phyloP scores from a whole-genome alignment of 2,888 invertebrate genomes.

The Tetheella fluctuosa region DNA sequence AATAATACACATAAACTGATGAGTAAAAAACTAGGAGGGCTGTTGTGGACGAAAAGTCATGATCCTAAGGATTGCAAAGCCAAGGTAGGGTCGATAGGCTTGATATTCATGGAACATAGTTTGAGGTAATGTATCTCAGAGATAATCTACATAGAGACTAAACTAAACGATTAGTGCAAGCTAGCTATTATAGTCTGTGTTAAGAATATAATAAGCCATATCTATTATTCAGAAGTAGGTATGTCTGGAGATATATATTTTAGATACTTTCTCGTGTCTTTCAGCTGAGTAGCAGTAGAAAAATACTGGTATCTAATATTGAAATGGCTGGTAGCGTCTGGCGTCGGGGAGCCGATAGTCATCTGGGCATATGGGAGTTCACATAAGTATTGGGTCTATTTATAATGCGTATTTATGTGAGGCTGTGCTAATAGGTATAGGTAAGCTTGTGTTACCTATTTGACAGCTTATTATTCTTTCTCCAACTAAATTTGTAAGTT shows the following conservation, averaged over 20 bases:
- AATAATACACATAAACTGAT: no score
- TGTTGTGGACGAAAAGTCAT: no score
- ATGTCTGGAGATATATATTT: not conserved
- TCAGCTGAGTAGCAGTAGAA: not conserved
- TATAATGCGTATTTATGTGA: not conserved
- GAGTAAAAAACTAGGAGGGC: no score
- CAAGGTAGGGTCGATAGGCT: no score
- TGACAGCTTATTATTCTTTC: not conserved
- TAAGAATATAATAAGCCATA: not conserved
- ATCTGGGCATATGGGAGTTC: not conserved
- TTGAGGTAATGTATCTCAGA: no score
- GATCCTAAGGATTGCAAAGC: no score
- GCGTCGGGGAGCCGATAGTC: not conserved
- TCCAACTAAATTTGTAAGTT: no score
- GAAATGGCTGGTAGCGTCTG: not conserved
- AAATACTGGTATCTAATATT: not conserved
- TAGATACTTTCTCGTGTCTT: not conserved
- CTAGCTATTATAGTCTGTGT: not conserved
- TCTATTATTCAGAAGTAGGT: not conserved
- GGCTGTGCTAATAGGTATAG: not conserved
- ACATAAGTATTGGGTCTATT: not conserved
- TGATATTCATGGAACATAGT: no score
- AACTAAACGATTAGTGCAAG: no score
- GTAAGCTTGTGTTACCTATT: not conserved
- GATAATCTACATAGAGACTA: no score